Evolutionary conservation across 1,140 invertebrate species (phyloP), one percentile per base, ranked within the genome.

Genomic region (Drosophila chauvacae): DNA sequence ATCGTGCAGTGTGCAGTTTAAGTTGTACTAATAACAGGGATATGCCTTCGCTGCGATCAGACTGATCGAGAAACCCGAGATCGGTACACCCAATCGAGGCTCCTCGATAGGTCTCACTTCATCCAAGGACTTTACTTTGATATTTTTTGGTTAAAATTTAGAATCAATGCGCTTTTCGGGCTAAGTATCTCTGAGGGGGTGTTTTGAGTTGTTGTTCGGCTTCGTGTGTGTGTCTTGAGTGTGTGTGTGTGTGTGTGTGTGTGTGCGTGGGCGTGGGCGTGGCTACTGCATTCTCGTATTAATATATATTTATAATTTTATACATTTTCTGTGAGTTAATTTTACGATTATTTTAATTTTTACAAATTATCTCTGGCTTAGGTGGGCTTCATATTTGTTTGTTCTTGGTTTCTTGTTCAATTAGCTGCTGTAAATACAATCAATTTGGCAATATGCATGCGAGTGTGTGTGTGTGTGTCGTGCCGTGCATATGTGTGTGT

Each of bases 381-480:
- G 86, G 86, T 90, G 86, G 86, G 86, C 87, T 90, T 90, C 60
- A 83, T 86, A 82, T 90, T 88, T 90, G 80, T 88, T 88, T 85
- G 81, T 85, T 85, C 55, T 75, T 80, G 65, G 39, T 57, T 81
- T 69, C 41, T 51, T 65, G 37, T 77, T 80, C 55, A 64, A 77
- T 68, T 80, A 56, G 79, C 76, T 84, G 80, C 65, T 88, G 66
- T 71, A 87, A 80, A 84, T 80, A 80, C 69, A 72, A 72, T 72
- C 55, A 72, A 79, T 68, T 66, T 84, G 82, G 85, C 84, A 71
- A 64, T 77, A 62, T 87, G 79, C 80, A 51, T 66, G 70, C 50
- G 45, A 53, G 35, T 78, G 65, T 75, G 37, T 72, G 64, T 58
- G 42, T 56, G 33, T 33, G 44, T 51, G 33, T 35, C 33, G 56